Evolutionary conservation across 2,113 vertebrate genomes (phyloP), one percentile per base, ranked within the genome.

Genomic region (Psammodynastes pulverulentus): DNA sequence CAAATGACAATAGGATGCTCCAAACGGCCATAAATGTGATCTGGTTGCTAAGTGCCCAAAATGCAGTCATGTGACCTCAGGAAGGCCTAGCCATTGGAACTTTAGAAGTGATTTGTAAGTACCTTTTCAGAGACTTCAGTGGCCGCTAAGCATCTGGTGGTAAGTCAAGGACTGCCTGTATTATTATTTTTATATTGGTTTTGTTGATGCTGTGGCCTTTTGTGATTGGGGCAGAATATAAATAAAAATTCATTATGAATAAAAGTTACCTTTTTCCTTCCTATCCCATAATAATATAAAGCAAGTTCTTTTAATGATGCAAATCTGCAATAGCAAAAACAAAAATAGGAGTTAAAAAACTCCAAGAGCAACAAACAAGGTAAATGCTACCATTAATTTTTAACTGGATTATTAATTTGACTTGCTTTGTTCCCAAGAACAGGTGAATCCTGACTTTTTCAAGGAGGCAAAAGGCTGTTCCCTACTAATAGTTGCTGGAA

Each of bases 271-370:
- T 86, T 9, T 92, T 79, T 95, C 79, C 90, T 90, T 94, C 53
- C 86, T 88, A 90, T 89, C 43, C 93, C 93, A 89, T 92, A 94
- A 91, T 84, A 95, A 92, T 51, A 90, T 87, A 56, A 34, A 1
- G 53, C 79, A 96, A 94, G 3, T 9, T 58, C 26, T 51, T 89
- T 90, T 34, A 90, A 46, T 45, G 48, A n/a, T 23, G 89, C 84
- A 54, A 34, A 91, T 5, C 86, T 90, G 12, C n/a, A 92, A 52
- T 87, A 86, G 53, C 0, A 34, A 94, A 48, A 84, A 21, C 62
- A 23, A 51, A 94, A 91, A 92, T 67, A 88, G 91, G 45, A 19
- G 21, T 34, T 49, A 51, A 5, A 1, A 17, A 26, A 26, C 26
- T 45, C 79, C 92, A 94, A 91, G 8, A 21, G 49, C 34, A 88